phyloP scores from a whole-genome alignment of 2,888 invertebrate species.

The Parnassius glacialis region DNA sequence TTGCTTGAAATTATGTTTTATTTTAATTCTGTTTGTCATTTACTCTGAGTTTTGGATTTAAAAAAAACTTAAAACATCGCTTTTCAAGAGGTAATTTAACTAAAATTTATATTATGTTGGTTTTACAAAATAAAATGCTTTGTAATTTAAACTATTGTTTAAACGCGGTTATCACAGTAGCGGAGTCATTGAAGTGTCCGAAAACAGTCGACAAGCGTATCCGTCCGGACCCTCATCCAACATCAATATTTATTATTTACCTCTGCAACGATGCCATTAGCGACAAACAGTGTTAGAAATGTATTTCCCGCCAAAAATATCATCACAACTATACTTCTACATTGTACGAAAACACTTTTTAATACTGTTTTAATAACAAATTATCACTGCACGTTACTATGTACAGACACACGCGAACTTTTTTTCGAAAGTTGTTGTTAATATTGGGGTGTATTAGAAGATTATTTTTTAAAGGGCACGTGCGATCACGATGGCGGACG shows the following conservation, averaged over 20 bases:
- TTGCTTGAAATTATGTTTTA: too few species aligned
- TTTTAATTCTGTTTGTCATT: too few species aligned
- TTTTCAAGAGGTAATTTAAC: not conserved
- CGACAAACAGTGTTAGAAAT: constrained; percentile 33
- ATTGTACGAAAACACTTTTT: constrained; percentile 37
- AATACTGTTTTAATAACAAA: not conserved
- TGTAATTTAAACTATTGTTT: not conserved
- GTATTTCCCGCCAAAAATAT: constrained; percentile 48
- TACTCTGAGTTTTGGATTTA: not conserved
- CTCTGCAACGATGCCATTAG: constrained; percentile 57
- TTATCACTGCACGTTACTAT: constrained; percentile 26
- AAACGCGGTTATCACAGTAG: not conserved
- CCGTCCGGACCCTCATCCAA: constrained; percentile 33
- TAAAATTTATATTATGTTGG: not conserved
- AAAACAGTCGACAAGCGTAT: constrained; percentile 28
- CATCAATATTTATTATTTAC: constrained; percentile 77
- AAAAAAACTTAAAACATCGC: not conserved
- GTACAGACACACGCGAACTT: constrained; percentile 27
- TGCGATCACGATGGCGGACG: constrained; percentile 55
- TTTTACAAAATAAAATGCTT: not conserved
- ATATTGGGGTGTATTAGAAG: constrained; percentile 40
- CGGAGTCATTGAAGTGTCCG: not conserved
- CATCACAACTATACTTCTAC: constrained; percentile 46
- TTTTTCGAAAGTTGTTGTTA: constrained; percentile 20
- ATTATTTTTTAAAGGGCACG: constrained; percentile 51